Evolutionary conservation across 2,888 invertebrate species (phyloP).

Genomic region (Mythimna loreyi): DNA sequence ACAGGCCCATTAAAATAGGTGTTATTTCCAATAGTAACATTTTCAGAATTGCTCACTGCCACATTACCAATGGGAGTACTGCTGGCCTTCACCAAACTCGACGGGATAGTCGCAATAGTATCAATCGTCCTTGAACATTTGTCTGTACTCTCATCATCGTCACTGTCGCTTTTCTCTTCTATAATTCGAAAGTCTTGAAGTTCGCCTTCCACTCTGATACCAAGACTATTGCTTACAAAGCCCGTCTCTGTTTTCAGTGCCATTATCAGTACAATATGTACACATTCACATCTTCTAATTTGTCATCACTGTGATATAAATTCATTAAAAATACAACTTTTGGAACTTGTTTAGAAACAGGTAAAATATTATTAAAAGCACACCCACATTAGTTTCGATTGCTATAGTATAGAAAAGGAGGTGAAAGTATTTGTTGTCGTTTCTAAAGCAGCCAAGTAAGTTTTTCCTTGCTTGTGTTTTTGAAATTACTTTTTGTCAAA

Average conservation of each 20-base stretch:
- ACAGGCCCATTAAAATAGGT: slow-evolving; percentile 95
- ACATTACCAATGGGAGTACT: slow-evolving; percentile 88
- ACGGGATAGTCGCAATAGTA: slow-evolving; percentile 69
- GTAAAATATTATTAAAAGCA: slow-evolving; percentile 16
- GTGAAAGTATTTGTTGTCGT: slow-evolving; percentile 20
- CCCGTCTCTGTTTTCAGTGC: slow-evolving; percentile 66
- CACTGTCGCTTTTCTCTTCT: slow-evolving; percentile 75
- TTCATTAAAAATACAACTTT: slow-evolving; percentile 5
- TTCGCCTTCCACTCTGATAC: slow-evolving; percentile 79
- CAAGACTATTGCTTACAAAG: slow-evolving; percentile 65
- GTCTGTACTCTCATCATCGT: slow-evolving; percentile 67
- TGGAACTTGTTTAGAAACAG: slow-evolving; percentile 24
- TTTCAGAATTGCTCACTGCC: slow-evolving; percentile 92
- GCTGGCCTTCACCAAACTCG: slow-evolving; percentile 70
- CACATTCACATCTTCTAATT: slow-evolving; percentile 38
- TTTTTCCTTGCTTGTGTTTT: slow-evolving; percentile 9
- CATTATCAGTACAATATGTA: slow-evolving; percentile 66
- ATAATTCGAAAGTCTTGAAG: slow-evolving; percentile 80
- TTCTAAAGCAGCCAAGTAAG: background rate
- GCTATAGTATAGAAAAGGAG: background rate
- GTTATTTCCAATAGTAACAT: slow-evolving; percentile 94
- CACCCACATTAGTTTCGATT: slow-evolving; percentile 36
- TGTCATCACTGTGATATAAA: background rate
- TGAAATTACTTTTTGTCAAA: background rate
- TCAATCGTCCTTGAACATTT: slow-evolving; percentile 64